These are phyloP conservation scores for Ceyx cyanopectus DNA, from an alignment of 2,113 vertebrate genomes.

Conservation along the genomic window DNA sequence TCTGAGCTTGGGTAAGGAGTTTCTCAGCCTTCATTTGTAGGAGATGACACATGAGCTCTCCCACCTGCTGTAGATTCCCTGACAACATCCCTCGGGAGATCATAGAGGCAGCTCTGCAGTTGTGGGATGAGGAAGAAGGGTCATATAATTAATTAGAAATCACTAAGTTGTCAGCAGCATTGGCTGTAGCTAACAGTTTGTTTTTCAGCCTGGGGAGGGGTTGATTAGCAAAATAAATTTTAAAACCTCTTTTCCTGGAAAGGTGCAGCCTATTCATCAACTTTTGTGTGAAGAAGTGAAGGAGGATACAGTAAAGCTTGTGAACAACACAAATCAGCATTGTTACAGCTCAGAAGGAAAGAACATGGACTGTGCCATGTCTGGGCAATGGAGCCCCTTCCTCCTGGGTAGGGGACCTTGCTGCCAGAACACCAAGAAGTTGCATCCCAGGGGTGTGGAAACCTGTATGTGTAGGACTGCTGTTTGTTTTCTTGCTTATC, in stretches of 20 bases:
- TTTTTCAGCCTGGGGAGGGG: background rate
- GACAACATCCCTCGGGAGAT: background rate
- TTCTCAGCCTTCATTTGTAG: constrained; percentile 1
- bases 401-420: background rate
- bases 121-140: constrained; percentile 7
- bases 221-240: background rate
- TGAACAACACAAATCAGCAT: background rate
- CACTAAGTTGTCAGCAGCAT: background rate
- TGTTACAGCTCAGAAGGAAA: background rate
- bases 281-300: background rate
- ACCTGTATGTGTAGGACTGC: background rate
- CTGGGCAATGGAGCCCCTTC: background rate
- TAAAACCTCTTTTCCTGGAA: background rate
- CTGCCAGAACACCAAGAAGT: background rate
- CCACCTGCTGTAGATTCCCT: constrained; percentile 51
- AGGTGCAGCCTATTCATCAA: background rate
- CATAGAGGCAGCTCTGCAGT: background rate
- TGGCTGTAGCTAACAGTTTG: background rate
- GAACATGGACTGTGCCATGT: background rate
- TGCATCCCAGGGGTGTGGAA: background rate
- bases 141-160: background rate
- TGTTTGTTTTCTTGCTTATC: background rate
- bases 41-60: constrained; percentile 41
- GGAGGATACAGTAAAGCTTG: background rate
- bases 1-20: background rate